These are phyloP conservation scores for Asteroscopus sphinx DNA, from an alignment of 2,888 invertebrate species.

Conservation along the genomic window DNA sequence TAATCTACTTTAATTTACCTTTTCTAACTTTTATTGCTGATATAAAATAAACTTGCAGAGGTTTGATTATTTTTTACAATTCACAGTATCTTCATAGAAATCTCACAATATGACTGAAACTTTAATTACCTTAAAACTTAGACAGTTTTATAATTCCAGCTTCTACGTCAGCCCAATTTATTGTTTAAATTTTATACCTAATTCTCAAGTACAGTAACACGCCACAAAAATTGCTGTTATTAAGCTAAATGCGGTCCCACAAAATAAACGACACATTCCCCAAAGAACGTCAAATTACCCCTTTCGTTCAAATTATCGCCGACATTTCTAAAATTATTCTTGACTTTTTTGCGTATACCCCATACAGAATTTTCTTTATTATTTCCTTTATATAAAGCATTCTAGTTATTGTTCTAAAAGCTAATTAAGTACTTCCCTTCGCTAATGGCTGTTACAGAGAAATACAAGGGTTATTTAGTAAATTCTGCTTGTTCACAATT, in stretches of 20 bases:
- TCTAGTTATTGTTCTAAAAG: slow-evolving; percentile 48
- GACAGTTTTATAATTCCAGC: no score
- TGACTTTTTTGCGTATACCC: slow-evolving; percentile 7
- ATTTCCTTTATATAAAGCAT: slow-evolving; percentile 24
- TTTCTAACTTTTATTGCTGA: no score
- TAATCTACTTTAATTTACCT: no score
- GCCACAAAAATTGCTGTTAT: no score
- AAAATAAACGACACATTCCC: slow-evolving; percentile 4
- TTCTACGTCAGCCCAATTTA: no score
- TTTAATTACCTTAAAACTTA: no score
- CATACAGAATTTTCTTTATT: slow-evolving; percentile 24
- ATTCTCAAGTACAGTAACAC: background rate
- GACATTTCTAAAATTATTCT: slow-evolving; percentile 2
- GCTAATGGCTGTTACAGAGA: slow-evolving; percentile 40
- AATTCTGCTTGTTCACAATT: slow-evolving; percentile 18
- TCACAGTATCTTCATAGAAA: background rate
- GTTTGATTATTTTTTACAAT: no score
- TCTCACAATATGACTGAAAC: no score
- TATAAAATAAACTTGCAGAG: no score
- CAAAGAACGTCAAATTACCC: background rate
- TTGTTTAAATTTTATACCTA: no score
- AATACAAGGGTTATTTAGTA: slow-evolving; percentile 32
- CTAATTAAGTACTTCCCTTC: slow-evolving; percentile 45
- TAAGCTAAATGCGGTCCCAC: no score
- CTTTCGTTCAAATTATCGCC: background rate